Base-by-base conservation (phyloP, 1,140 invertebrate species). In the Ganaspis sp. region DNA sequence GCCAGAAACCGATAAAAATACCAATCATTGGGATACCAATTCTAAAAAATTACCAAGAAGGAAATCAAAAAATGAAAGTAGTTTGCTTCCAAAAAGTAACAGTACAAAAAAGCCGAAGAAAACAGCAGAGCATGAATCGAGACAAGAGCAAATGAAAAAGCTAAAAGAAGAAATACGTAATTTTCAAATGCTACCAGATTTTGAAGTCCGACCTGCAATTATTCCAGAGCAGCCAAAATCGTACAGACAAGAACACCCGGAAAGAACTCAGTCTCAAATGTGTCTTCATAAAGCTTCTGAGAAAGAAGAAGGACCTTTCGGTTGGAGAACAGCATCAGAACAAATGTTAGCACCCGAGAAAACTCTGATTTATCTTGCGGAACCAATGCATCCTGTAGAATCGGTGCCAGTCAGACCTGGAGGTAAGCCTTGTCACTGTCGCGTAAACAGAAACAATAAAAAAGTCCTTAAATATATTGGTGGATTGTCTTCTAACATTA, bases 371-470 rank as follows among this genome's bases (percentile, higher is more conserved):
- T 84, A 89, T 37, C 78, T 89, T 0, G 76, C 58, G 0, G 83
- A 87, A 21, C 84, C 79, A 1, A 73, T 82, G 12, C 73, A 80
- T 64, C 84, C 81, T 8, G 19, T 83, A 12, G 84, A 85, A 42
- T 81, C 26, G 12, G 37, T 88, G 6, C 26, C 82, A 0, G 72
- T 85, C 12, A 73, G 76, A 1, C 64, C 78, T 17, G 87, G 84
- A 6, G 87, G 85, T 17, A 80, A 78, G 58, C 72, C 83, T 4
- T 89, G 88, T 23, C 0, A 70, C 15, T 90, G 88, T 76, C 85
- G 87, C 0, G 85, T 88, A 29, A 89, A 85, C 34, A 81, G 84
- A 23, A 85, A 81, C 0, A 87, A 83, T 2, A 86, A 84, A 15
- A 88, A 88, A 37, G 80, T 81, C n/a, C 17, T 84, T 1, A 9